Base-by-base conservation (phyloP, 2,888 invertebrate genomes). In the Alsophila aescularia region DNA sequence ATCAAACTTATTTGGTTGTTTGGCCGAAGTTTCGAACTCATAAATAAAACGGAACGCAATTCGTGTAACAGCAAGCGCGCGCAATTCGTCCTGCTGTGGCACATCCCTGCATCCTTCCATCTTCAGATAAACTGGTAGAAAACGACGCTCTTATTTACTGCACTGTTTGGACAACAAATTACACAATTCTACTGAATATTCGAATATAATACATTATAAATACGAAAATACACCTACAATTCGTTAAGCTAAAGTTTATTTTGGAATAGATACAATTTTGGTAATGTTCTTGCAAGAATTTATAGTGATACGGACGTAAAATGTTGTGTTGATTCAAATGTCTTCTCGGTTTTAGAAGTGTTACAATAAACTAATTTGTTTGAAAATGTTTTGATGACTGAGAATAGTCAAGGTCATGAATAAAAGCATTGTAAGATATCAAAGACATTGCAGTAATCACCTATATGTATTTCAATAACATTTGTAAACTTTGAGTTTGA, bases 61-160 rank as follows among this genome's bases (percentile, higher is more conserved):
- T 35, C 35, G 13, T 37, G 15, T 24, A 40, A 49, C 29, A 14
- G 36, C 36, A 4, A 32, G 31, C 44, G 32, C n/a, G 32, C 41
- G 29, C 55, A 52, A 62, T 65, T 60, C 9, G 49, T 35, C 34
- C 24, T n/a, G n/a, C 60, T 64, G n/a, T 67, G 67, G 62, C 60
- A 62, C 66, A 58, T 60, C 52, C 60, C 48, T 56, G 49, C 53
- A 59, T 60, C 67, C 63, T 65, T 70, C 65, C 57, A 58, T 74
- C 66, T 67, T 56, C 65, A 63, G 68, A 73, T 66, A 75, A 72
- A 74, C 71, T 69, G 66, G 66, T 58, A 62, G 68, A 67, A 73
- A 70, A 69, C 62, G 66, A 63, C 66, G 52, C 48, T 59, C 66
- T 74, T 73, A 77, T 74, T 75, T 76, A 80, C 72, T 66, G 68